These are phyloP conservation scores for Deroptyus accipitrinus DNA, from an alignment of 2,113 vertebrate genomes.

Conservation along the genomic window DNA sequence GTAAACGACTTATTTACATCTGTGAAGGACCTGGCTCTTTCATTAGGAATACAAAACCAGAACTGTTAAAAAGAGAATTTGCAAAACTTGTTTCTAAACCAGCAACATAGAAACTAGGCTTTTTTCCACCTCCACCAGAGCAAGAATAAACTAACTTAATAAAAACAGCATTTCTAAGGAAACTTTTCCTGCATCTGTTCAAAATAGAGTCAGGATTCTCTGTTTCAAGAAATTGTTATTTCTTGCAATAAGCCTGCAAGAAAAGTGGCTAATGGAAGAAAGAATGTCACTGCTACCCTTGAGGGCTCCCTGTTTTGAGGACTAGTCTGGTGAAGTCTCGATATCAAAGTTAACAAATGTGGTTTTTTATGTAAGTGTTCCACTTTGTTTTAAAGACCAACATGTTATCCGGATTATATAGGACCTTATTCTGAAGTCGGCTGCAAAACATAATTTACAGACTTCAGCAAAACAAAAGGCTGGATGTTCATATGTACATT, in stretches of 20 bases:
- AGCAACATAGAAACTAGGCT: fast-evolving
- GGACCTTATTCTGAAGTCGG: background rate
- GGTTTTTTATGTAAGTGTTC: background rate
- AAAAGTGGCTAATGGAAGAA: background rate
- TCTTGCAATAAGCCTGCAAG: background rate
- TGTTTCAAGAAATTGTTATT: background rate
- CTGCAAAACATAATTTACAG: background rate
- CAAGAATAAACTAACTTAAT: background rate
- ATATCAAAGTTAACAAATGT: background rate
- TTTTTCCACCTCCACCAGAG: background rate
- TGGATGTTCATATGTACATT: fast-evolving
- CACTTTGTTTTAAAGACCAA: background rate
- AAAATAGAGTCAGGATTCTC: background rate
- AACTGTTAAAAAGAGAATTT: background rate
- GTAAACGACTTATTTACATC: background rate
- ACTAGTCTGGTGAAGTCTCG: conserved; percentile 1
- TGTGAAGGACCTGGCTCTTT: background rate
- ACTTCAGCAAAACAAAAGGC: background rate
- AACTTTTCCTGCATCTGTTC: background rate
- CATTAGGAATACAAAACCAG: background rate
- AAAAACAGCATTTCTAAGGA: background rate
- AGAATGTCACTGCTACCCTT: conserved; percentile 3
- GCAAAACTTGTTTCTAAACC: background rate
- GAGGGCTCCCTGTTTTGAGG: background rate
- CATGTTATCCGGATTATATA: background rate